phyloP scores from a whole-genome alignment of 2,113 vertebrate genomes.

The Oreocharis arfaki region DNA sequence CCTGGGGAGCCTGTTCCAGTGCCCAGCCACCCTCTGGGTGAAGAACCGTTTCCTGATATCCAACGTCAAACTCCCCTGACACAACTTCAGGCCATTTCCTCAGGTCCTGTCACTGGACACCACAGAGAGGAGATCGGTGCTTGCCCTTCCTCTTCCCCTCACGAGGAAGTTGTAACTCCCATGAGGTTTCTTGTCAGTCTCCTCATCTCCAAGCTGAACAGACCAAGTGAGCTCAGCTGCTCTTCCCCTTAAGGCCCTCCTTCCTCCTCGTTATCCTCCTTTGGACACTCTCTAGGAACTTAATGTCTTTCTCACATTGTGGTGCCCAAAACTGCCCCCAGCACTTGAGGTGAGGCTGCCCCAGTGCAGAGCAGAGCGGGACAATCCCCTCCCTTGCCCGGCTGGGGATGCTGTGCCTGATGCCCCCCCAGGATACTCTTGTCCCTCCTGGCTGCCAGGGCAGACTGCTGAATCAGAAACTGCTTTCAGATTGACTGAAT shows the following conservation, averaged over 20 bases:
- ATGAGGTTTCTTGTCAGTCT: fast-evolving
- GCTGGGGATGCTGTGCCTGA: fast-evolving
- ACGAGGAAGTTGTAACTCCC: background rate
- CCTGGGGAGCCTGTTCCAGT: background rate
- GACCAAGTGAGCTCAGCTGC: background rate
- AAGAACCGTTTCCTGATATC: background rate
- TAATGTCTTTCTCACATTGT: background rate
- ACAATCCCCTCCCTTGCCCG: background rate
- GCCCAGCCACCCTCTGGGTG: fast-evolving
- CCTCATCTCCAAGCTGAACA: background rate
- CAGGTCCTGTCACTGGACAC: fast-evolving
- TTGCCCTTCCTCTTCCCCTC: background rate
- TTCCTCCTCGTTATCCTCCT: background rate
- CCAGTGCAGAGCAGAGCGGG: background rate
- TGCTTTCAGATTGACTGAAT: background rate
- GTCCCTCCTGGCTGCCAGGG: background rate
- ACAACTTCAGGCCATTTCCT: background rate
- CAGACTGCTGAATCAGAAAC: background rate
- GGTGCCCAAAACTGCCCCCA: background rate
- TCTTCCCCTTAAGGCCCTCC: background rate
- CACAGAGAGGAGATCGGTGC: background rate
- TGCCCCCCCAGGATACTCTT: background rate
- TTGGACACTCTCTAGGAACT: background rate
- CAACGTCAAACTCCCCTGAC: background rate
- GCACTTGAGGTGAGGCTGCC: background rate